Evolutionary conservation across 2,113 vertebrate genomes (phyloP).

Genomic region (Empidonax alnorum): DNA sequence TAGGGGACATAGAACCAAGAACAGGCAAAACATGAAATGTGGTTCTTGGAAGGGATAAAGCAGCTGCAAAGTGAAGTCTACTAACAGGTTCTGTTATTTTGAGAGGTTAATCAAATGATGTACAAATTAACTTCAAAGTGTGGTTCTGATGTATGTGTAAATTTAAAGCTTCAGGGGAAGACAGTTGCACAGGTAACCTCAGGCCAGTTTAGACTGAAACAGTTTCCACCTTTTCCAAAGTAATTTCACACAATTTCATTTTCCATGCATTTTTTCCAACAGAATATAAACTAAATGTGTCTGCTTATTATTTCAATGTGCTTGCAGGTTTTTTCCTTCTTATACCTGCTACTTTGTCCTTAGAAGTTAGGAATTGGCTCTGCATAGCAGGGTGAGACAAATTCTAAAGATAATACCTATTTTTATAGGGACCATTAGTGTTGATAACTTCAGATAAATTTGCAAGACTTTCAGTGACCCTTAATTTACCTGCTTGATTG

Average conservation of each 20-base stretch:
- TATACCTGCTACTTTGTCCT: not conserved
- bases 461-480: not conserved
- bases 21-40: not conserved
- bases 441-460: not conserved
- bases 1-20: not conserved
- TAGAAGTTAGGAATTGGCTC: not conserved
- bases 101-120: not conserved
- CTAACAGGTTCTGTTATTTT: not conserved
- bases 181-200: not conserved
- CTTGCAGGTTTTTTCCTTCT: fast-evolving
- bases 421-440: not conserved
- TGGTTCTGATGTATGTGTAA: not conserved
- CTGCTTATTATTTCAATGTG: not conserved
- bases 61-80: not conserved
- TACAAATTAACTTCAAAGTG: not conserved
- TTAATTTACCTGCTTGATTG: not conserved
- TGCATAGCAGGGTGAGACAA: not conserved
- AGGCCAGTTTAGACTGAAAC: not conserved
- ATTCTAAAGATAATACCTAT: not conserved
- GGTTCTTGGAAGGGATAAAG: not conserved
- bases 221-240: not conserved
- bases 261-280: not conserved
- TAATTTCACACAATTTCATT: not conserved
- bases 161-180: not conserved
- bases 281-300: not conserved